These are phyloP conservation scores for Brachionus manjavacas DNA, from an alignment of 1,140 invertebrate species.

Conservation along the genomic window DNA sequence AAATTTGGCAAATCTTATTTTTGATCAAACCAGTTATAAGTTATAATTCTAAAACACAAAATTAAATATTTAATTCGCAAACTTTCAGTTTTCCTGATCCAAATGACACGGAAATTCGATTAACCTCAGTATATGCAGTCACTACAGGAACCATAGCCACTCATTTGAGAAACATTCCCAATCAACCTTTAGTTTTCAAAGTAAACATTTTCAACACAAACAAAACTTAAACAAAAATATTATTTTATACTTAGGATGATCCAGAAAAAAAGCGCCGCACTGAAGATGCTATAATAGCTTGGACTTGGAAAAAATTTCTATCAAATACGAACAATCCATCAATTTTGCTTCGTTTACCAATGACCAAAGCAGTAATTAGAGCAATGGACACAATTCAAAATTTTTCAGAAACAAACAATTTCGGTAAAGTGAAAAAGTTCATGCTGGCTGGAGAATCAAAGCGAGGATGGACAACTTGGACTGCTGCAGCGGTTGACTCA, in stretches of 20 bases:
- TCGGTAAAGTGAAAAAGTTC: conserved; percentile 45
- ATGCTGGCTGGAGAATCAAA: conserved; percentile 51
- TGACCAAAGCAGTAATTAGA: conserved; percentile 47
- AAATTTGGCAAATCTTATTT: no score
- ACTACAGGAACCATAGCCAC: conserved; percentile 47
- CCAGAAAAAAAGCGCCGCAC: conserved; percentile 46
- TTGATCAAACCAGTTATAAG: no score
- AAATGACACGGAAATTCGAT: conserved; percentile 47
- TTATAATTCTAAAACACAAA: background rate
- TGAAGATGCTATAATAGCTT: conserved; percentile 50
- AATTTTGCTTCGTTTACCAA: background rate
- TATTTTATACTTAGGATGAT: conserved; percentile 46
- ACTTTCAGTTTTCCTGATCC: conserved; percentile 42
- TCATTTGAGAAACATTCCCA: conserved; percentile 49
- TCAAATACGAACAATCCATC: background rate
- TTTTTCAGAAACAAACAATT: conserved; percentile 44
- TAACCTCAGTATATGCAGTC: conserved; percentile 47
- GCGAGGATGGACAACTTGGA: conserved; percentile 54
- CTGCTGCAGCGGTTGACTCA: conserved; percentile 50
- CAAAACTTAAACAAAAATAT: background rate
- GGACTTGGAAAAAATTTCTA: conserved; percentile 47
- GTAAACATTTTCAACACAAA: conserved; percentile 43
- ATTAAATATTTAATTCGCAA: background rate
- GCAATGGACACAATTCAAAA: conserved; percentile 49
- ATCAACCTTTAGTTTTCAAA: conserved; percentile 49